Evolutionary conservation across 2,888 invertebrate genomes (phyloP).

Genomic region (Calliphora vomitoria): DNA sequence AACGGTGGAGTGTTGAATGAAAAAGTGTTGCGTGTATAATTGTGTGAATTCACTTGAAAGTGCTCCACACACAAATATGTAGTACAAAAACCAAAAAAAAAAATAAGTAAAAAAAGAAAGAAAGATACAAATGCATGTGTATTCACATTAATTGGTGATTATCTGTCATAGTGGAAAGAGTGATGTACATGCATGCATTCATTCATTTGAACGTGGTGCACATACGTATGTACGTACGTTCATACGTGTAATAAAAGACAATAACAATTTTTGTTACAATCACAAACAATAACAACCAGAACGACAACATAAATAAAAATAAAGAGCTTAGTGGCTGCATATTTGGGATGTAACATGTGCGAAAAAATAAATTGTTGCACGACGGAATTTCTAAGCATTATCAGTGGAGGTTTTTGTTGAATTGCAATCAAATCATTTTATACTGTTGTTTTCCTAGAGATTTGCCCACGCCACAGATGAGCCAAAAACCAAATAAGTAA

Average conservation of each 20-base stretch:
- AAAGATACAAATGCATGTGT: constrained; percentile 33
- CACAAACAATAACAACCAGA: constrained; percentile 2
- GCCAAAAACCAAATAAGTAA: constrained; percentile 21
- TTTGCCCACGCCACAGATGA: constrained; percentile 65
- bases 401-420: constrained; percentile 38
- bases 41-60: constrained; percentile 69
- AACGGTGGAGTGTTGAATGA: constrained; percentile 25
- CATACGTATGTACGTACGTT: constrained; percentile 9
- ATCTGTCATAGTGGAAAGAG: constrained; percentile 73
- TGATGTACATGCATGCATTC: constrained; percentile 49
- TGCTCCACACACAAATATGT: constrained; percentile 27
- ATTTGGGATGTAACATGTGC: constrained; percentile 34
- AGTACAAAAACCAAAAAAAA: constrained; percentile 25
- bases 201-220: background rate
- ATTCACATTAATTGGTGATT: constrained; percentile 74
- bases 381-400: constrained; percentile 44
- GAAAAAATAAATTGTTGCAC: constrained; percentile 40
- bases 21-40: constrained; percentile 69
- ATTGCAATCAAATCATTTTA: constrained; percentile 50
- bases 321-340: background rate
- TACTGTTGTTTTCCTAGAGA: constrained; percentile 25
- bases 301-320: constrained; percentile 1
- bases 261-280: constrained; percentile 50
- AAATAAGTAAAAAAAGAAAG: constrained; percentile 21
- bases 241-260: constrained; percentile 42